Percentiles rank a stretch among this genome's conserved stretches.
phyloP scores from a whole-genome alignment of 2,113 vertebrate genomes.

The Aythya baeri region DNA sequence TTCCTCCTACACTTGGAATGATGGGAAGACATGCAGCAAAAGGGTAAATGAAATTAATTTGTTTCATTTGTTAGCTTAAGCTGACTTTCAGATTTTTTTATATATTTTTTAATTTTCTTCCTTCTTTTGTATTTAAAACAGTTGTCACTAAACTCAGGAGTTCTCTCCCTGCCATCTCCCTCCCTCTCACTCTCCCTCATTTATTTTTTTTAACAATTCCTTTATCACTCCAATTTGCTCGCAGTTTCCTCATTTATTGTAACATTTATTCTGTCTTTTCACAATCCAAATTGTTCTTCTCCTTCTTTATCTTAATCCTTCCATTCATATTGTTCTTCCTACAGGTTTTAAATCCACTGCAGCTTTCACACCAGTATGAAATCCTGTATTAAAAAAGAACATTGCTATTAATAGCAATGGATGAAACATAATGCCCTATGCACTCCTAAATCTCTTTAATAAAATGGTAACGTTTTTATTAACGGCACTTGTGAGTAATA shows the following conservation, averaged over 20 bases:
- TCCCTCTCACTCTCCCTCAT: not conserved
- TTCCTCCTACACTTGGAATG: slow-evolving; percentile 90
- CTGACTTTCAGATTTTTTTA: not conserved
- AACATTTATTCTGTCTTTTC: slow-evolving; percentile 23
- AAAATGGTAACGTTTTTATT: not conserved
- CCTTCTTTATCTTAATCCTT: slow-evolving; percentile 46
- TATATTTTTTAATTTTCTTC: not conserved
- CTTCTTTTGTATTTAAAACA: not conserved
- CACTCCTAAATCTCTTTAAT: not conserved
- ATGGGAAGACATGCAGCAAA: slow-evolving; percentile 83
- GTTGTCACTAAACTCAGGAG: not conserved
- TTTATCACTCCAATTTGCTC: slow-evolving; percentile 7
- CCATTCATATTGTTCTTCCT: slow-evolving; percentile 2
- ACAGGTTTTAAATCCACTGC: not conserved
- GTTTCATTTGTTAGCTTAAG: not conserved
- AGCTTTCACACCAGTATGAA: not conserved
- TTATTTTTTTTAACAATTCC: slow-evolving; percentile 1
- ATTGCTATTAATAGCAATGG: slow-evolving; percentile 21
- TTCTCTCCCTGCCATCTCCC: not conserved
- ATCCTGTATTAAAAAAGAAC: not conserved
- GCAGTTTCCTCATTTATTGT: slow-evolving; percentile 10
- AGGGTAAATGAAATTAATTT: slow-evolving; percentile 77
- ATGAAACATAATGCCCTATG: not conserved
- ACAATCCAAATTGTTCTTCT: slow-evolving; percentile 5
- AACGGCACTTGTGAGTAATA: not conserved